Base-by-base conservation (phyloP, 2,888 invertebrate genomes). In the Acanthopleura granulata region DNA sequence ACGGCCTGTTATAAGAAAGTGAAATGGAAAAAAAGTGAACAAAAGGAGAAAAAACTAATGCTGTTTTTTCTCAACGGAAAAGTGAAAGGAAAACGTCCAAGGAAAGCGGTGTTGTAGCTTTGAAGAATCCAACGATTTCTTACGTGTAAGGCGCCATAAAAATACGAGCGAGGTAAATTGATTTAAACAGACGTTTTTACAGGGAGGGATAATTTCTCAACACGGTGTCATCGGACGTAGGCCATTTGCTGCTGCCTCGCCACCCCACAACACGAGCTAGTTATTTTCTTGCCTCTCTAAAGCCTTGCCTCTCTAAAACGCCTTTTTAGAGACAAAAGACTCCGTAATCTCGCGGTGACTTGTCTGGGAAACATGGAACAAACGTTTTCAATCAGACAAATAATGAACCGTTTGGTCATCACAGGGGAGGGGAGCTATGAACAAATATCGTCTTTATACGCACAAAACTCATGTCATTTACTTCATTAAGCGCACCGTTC, bases 351-450 rank as follows among this genome's bases (percentile, higher is more conserved):
- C 15, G 22, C 29, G 66, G 25, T 22, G 29, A 16, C 66, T 22
- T 66, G 66, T 66, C 66, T 66, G 15, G 16, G 66, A 66, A 66
- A 66, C 66, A 66, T 22, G 4, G 22, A 27, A 66, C 29, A 66
- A 66, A 66, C 66, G 66, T 66, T 66, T 66, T 66, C 66, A 66
- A 66, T 66, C 66, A 66, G 66, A 16, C 66, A 66, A 66, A 66
- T 66, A 66, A 66, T 66, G 66, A 66, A 66, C 66, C 25, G 25
- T 66, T 66, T 66, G 6, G 27, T 66, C 29, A 18, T 66, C 66
- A 25, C 66, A 12, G 22, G 66, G 66, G 66, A 66, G 29, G 25
- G 29, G 66, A 66, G 16, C 12, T 66, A 27, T 66, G 22, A 15
- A 25, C 66, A 22, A 66, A 27, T 66, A 66, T 66, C 29, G 29